phyloP scores from a whole-genome alignment of 92 coral and sea anemone genomes.

The Palythoa grandis region DNA sequence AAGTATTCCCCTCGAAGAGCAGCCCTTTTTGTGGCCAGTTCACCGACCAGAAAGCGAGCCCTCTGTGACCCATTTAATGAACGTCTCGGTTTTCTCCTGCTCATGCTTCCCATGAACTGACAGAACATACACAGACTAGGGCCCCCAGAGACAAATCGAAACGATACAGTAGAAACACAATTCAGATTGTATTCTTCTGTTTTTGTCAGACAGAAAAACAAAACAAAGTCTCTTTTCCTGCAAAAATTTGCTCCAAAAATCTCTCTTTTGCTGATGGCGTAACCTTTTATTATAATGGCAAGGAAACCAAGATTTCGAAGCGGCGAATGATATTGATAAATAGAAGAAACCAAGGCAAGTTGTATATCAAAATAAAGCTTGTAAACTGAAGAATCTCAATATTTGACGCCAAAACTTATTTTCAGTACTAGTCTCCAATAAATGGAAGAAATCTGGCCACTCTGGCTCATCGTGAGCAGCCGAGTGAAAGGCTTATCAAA shows the following conservation, averaged over 20 bases:
- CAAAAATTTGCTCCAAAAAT: conserved; percentile 9
- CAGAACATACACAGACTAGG: conserved; percentile 20
- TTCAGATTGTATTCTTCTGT: conserved; percentile 31
- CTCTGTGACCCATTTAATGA: conserved; percentile 38
- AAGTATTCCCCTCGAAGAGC: conserved; percentile 19
- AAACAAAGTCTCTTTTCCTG: conserved; percentile 5
- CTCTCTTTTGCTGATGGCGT: background rate
- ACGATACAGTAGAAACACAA: conserved; percentile 50
- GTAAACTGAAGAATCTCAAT: background rate
- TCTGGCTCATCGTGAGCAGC: too few species aligned
- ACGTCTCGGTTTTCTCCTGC: conserved; percentile 33
- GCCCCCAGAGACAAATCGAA: conserved; percentile 46
- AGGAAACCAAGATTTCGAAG: background rate
- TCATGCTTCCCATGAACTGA: conserved; percentile 55
- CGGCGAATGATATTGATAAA: background rate
- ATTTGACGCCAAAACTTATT: too few species aligned
- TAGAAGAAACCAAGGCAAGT: background rate
- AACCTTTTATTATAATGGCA: background rate
- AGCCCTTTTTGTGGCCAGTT: conserved; percentile 41
- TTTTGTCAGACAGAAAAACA: conserved; percentile 11
- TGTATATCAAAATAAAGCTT: conserved; percentile 14
- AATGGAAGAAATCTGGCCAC: too few species aligned
- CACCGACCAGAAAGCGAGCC: conserved; percentile 35
- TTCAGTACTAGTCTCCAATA: too few species aligned
- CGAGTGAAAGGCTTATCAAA: too few species aligned